A percentile compares a stretch with the other conserved stretches of the same genome.
phyloP scores from a whole-genome alignment of 1,140 invertebrate genomes.

The Anastatus disparis region DNA sequence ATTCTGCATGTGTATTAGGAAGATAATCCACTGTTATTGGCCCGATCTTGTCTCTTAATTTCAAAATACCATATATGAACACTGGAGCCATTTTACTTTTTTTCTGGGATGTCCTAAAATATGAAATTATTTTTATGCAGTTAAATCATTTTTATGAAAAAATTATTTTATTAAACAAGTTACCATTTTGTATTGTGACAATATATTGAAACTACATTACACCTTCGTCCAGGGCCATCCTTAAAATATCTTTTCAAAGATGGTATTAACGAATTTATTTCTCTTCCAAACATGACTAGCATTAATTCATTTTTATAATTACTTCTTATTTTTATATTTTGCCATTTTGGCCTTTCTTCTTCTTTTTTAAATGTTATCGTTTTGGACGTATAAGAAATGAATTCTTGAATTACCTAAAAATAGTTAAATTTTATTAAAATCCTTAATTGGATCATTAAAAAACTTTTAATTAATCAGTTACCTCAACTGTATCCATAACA shows the following conservation, averaged over 20 bases:
- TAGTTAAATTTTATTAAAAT: neutral
- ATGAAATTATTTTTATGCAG: neutral
- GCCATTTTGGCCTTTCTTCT: slow-evolving; percentile 33
- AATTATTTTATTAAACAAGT: neutral
- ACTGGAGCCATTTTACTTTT: slow-evolving; percentile 1
- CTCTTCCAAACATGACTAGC: slow-evolving; percentile 20
- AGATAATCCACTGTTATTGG: slow-evolving; percentile 24
- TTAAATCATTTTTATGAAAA: neutral
- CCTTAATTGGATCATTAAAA: neutral
- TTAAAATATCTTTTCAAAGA: slow-evolving; percentile 19
- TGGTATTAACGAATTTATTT: neutral
- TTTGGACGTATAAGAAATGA: neutral
- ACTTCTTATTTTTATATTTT: slow-evolving; percentile 28
- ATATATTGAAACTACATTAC: slow-evolving; percentile 28
- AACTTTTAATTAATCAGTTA: neutral
- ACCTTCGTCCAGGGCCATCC: slow-evolving; percentile 12
- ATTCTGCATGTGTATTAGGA: slow-evolving; percentile 14
- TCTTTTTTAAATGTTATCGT: neutral
- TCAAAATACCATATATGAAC: neutral
- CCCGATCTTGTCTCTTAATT: slow-evolving; percentile 38
- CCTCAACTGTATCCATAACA: slow-evolving; percentile 30
- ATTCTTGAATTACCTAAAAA: slow-evolving; percentile 29
- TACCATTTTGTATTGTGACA: slow-evolving; percentile 28
- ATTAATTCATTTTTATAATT: slow-evolving; percentile 39
- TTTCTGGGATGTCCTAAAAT: slow-evolving; percentile 27